phyloP scores from a whole-genome alignment of 2,113 vertebrate genomes.

The Cynocephalus volans region DNA sequence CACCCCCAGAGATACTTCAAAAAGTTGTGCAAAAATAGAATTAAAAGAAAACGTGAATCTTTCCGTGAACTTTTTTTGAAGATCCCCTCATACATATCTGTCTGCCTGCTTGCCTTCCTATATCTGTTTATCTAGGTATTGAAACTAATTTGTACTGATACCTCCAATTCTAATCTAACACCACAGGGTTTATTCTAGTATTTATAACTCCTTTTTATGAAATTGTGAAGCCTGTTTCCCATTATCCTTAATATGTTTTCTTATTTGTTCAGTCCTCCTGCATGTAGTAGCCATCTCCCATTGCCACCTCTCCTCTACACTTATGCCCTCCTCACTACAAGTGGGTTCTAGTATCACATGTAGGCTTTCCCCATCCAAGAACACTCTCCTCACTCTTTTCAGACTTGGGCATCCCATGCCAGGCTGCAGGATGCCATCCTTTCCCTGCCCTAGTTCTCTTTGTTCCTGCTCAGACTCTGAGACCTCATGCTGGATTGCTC shows the following conservation, averaged over 20 bases:
- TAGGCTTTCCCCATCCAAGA: background rate
- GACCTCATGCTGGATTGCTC: background rate
- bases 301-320: background rate
- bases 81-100: too few relatives aligned
- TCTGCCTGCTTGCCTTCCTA: background rate
- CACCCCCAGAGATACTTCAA: too few relatives aligned
- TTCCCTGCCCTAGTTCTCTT: background rate
- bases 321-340: background rate
- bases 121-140: background rate
- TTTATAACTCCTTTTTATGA: conserved; percentile 27
- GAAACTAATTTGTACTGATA: background rate
- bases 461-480: background rate
- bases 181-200: background rate
- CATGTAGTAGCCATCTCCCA: background rate
- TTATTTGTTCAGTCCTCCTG: background rate
- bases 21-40: too few relatives aligned
- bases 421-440: background rate
- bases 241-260: background rate
- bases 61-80: too few relatives aligned
- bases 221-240: background rate
- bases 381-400: background rate
- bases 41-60: too few relatives aligned
- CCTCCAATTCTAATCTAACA: background rate
- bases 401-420: background rate
- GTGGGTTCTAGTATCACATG: background rate